Evolutionary conservation across 2,797 vertebrate species (phyloP).

Genomic region (Gastrophryne carolinensis): DNA sequence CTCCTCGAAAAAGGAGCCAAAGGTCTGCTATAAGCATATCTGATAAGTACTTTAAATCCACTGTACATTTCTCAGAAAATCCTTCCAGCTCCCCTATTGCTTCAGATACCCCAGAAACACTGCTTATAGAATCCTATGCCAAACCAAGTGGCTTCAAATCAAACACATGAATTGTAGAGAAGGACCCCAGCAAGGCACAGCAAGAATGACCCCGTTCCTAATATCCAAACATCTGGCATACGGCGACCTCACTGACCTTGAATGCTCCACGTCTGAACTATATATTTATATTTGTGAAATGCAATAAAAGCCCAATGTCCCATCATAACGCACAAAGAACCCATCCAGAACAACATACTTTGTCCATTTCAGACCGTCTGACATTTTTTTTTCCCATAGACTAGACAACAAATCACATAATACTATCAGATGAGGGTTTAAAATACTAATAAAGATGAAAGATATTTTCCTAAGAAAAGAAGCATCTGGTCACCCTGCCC

Average conservation of each 20-base stretch:
- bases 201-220: neutral
- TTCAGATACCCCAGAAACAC: neutral
- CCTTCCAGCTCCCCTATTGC: neutral
- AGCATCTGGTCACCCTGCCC: slow-evolving; percentile 44
- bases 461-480: slow-evolving; percentile 48
- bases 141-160: neutral
- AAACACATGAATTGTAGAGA: neutral
- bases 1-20: too few relatives aligned
- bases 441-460: slow-evolving; percentile 53
- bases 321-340: neutral
- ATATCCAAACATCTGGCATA: slow-evolving; percentile 29
- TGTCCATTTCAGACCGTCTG: neutral
- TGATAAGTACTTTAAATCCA: too few relatives aligned
- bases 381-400: slow-evolving; percentile 34
- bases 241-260: slow-evolving; percentile 10
- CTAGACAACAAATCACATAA: slow-evolving; percentile 42
- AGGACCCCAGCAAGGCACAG: neutral
- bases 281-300: neutral
- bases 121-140: neutral
- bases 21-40: too few relatives aligned
- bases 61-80: too few relatives aligned
- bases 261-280: neutral
- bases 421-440: slow-evolving; percentile 46
- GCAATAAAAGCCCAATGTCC: slow-evolving; percentile 17
- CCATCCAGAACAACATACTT: slow-evolving; percentile 9